phyloP scores from a whole-genome alignment of 1,140 invertebrate genomes.

The Anthonomus grandis region DNA sequence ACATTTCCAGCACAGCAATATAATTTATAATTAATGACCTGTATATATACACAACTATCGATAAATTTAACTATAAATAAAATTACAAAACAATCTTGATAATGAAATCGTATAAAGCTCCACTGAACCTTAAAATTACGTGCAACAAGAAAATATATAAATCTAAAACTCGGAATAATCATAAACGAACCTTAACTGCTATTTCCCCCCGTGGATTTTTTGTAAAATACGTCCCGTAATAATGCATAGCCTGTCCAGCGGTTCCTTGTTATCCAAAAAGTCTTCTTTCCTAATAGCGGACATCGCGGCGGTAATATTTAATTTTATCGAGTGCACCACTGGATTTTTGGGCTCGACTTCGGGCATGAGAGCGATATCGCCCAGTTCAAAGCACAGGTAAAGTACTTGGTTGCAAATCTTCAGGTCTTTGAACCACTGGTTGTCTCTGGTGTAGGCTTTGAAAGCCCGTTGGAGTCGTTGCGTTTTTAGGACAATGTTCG shows the following conservation, averaged over 20 bases:
- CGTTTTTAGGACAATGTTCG: constrained; percentile 56
- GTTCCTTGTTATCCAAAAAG: constrained; percentile 32
- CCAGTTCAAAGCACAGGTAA: constrained; percentile 41
- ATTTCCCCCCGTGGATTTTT: too few relatives aligned
- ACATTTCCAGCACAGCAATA: too few relatives aligned
- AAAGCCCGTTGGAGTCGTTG: constrained; percentile 63
- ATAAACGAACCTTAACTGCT: too few relatives aligned
- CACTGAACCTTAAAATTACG: too few relatives aligned
- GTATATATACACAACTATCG: too few relatives aligned
- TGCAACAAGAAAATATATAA: too few relatives aligned
- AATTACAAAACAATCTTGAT: too few relatives aligned
- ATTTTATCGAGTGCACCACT: constrained; percentile 40
- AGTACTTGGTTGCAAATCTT: constrained; percentile 51
- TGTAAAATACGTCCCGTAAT: too few relatives aligned
- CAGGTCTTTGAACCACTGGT: constrained; percentile 59
- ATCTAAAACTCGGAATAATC: too few relatives aligned
- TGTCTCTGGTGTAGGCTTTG: constrained; percentile 57
- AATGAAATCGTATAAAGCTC: too few relatives aligned
- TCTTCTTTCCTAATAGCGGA: constrained; percentile 40
- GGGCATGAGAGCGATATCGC: constrained; percentile 36
- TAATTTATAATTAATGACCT: too few relatives aligned
- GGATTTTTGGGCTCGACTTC: constrained; percentile 37
- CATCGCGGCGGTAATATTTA: constrained; percentile 41
- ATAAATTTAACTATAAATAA: too few relatives aligned
- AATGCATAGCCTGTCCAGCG: constrained; percentile 25